phyloP scores from a whole-genome alignment of 2,888 invertebrate species.

The Helicoverpa assulta region DNA sequence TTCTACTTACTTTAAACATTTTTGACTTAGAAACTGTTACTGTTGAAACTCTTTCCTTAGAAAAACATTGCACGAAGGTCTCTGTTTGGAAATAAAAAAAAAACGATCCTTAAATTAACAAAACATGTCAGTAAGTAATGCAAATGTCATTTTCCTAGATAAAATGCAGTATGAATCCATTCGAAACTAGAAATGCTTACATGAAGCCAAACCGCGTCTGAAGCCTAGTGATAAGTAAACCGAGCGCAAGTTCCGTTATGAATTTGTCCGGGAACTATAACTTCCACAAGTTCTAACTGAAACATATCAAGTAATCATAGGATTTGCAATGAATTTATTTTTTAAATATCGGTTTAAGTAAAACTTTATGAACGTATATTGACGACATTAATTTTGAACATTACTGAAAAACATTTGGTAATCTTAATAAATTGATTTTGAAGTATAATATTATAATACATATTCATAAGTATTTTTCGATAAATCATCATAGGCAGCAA shows the following conservation, averaged over 20 bases:
- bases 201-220: slow-evolving; percentile 48
- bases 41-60: no score
- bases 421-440: no score
- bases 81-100: no score
- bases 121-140: neutral
- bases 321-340: slow-evolving; percentile 3
- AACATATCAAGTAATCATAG: slow-evolving; percentile 37
- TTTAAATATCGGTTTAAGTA: neutral
- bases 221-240: slow-evolving; percentile 60
- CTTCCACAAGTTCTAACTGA: slow-evolving; percentile 54
- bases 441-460: no score
- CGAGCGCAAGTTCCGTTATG: slow-evolving; percentile 62
- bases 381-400: no score
- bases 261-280: slow-evolving; percentile 62
- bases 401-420: no score
- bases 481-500: no score
- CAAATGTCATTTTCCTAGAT: neutral
- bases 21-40: no score
- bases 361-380: neutral
- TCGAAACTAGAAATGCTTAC: slow-evolving; percentile 43
- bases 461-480: no score
- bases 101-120: neutral
- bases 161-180: slow-evolving; percentile 16
- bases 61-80: no score
- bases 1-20: no score